Conservation (phyloP, 1,140 invertebrate genomes). For the Achatina immaculata region DNA sequence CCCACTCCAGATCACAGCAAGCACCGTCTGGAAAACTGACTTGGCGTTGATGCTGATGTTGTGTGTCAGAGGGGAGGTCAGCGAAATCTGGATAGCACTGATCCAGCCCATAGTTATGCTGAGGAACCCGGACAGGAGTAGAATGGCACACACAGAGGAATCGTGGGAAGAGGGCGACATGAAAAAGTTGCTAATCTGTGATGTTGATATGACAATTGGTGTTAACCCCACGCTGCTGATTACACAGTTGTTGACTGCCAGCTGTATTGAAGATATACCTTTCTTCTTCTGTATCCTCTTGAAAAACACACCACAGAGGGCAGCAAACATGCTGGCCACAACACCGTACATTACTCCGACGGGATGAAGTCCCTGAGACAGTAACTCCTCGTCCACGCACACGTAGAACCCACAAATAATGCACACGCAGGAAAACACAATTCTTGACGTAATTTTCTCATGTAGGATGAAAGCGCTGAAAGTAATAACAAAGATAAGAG, state of each 20-base stretch:
- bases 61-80: conserved; percentile 69
- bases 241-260: conserved; percentile 26
- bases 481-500: conserved; percentile 68
- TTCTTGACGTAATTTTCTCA: conserved; percentile 49
- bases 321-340: conserved; percentile 64
- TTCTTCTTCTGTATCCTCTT: conserved; percentile 52
- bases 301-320: conserved; percentile 66
- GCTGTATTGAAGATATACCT: conserved; percentile 1
- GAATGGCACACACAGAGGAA: conserved; percentile 53
- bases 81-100: conserved; percentile 67
- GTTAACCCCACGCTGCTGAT: conserved; percentile 22
- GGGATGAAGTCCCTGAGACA: conserved; percentile 59
- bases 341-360: conserved; percentile 67
- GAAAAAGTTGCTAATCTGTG: conserved; percentile 22
- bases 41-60: conserved; percentile 71
- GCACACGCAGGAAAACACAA: conserved; percentile 60
- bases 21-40: conserved; percentile 67
- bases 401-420: conserved; percentile 67
- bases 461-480: conserved; percentile 60
- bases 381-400: conserved; percentile 67
- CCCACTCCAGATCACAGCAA: conserved; percentile 64
- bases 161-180: neutral
- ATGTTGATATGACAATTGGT: conserved; percentile 24
- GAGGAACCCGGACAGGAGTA: conserved; percentile 61
- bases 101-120: conserved; percentile 67